Evolutionary conservation across 2,797 vertebrate species (phyloP).

Genomic region (Furcifer pardalis): DNA sequence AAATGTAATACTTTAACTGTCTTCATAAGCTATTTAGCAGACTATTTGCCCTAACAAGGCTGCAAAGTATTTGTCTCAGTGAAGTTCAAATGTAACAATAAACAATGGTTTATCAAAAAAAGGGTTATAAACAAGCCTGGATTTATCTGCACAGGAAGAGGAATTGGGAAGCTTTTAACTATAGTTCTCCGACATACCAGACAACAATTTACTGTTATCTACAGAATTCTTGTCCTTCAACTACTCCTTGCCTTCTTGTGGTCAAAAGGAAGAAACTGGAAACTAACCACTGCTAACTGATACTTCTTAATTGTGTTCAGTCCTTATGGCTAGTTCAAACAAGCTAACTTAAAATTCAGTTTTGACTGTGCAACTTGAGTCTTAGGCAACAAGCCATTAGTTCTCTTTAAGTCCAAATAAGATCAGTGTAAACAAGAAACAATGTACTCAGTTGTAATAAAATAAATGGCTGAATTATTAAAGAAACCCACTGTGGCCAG

Average conservation of each 20-base stretch:
- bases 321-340: not conserved
- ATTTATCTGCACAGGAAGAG: not conserved
- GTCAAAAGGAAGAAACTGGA: not conserved
- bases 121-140: not conserved
- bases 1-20: not conserved
- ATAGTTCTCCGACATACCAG: not conserved
- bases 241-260: not conserved
- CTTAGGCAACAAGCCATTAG: not conserved
- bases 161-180: not conserved
- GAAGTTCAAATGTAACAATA: not conserved
- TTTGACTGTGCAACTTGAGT: not conserved
- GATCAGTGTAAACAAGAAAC: not conserved
- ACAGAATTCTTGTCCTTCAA: not conserved
- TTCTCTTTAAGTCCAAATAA: not conserved
- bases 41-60: not conserved
- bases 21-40: not conserved
- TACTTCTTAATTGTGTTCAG: not conserved
- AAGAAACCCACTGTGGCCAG: not conserved
- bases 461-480: not conserved
- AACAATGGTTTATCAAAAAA: not conserved
- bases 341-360: not conserved
- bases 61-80: not conserved
- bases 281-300: not conserved
- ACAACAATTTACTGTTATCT: not conserved
- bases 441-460: not conserved